These are phyloP conservation scores for Platypus cylindrus DNA, from an alignment of 2,888 invertebrate species.

Conservation along the genomic window DNA sequence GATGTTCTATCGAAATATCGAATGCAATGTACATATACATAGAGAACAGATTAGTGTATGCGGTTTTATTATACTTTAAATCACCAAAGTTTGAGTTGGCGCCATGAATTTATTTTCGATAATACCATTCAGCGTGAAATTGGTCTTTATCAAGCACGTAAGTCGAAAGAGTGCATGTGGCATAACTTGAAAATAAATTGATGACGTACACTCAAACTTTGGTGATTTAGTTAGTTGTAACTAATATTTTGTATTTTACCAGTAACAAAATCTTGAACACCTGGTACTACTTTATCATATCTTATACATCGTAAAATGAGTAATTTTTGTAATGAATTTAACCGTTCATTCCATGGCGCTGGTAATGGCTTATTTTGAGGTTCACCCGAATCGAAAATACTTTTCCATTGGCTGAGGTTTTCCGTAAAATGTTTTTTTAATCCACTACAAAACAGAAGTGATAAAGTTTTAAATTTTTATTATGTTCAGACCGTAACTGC, in stretches of 20 bases:
- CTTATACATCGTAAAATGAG: conserved; percentile 69
- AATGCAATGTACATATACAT: neutral
- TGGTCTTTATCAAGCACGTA: no score
- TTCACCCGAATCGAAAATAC: conserved; percentile 56
- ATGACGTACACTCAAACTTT: no score
- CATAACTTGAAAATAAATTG: no score
- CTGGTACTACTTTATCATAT: conserved; percentile 77
- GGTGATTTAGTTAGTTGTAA: neutral
- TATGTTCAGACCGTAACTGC: no score
- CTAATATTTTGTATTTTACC: conserved; percentile 10
- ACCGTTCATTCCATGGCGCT: conserved; percentile 49
- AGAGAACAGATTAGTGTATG: neutral
- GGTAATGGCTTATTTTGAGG: conserved; percentile 64
- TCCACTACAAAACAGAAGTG: conserved; percentile 38
- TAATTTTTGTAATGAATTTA: conserved; percentile 60
- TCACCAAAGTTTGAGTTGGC: no score
- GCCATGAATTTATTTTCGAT: no score
- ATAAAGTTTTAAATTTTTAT: no score
- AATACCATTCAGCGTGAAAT: no score
- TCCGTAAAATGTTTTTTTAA: conserved; percentile 50
- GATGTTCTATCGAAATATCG: conserved; percentile 39
- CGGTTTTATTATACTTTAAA: neutral
- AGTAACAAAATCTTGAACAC: conserved; percentile 43
- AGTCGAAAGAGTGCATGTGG: no score
- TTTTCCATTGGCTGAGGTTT: conserved; percentile 54